These are phyloP conservation scores for Cuniculus paca DNA, from an alignment of 2,797 vertebrate species.

Conservation along the genomic window DNA sequence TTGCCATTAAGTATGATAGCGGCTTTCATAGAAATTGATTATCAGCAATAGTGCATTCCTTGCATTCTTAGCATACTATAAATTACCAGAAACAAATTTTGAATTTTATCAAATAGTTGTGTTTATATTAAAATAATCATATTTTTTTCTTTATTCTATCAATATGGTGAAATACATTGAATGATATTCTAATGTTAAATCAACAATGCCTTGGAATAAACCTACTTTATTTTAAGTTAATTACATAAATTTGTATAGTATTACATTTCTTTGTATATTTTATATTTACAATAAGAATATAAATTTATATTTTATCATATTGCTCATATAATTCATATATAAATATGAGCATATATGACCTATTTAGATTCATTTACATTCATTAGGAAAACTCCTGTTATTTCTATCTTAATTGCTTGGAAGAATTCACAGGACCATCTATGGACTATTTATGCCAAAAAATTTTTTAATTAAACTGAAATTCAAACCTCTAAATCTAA, in stretches of 20 bases:
- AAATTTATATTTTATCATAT: neutral
- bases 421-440: neutral
- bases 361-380: neutral
- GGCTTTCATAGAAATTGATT: neutral
- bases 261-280: neutral
- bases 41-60: neutral
- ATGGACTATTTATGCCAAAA: neutral
- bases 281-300: neutral
- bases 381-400: neutral
- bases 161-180: neutral
- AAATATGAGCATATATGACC: neutral
- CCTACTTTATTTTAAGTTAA: neutral
- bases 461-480: neutral
- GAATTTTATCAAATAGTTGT: neutral
- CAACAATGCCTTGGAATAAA: neutral
- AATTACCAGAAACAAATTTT: neutral
- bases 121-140: neutral
- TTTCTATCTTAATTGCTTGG: neutral
- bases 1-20: neutral
- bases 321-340: neutral
- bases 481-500: neutral
- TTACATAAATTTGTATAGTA: neutral
- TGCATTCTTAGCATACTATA: neutral
- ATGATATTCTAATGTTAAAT: conserved; percentile 19
- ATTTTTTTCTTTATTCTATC: neutral